These are phyloP conservation scores for Hyperopisus bebe DNA, from an alignment of 2,113 vertebrate species.

Conservation along the genomic window DNA sequence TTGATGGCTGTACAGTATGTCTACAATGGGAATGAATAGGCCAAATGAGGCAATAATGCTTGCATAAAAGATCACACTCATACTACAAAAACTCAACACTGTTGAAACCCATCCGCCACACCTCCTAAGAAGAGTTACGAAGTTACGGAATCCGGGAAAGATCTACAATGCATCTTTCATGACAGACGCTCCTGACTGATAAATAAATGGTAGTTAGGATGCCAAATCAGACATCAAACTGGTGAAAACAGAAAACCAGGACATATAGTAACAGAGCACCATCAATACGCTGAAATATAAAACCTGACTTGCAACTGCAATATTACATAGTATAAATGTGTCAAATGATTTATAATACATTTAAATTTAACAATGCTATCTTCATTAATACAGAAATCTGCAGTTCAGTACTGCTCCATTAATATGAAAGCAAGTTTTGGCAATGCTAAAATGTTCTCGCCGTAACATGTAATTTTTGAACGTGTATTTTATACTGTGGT, in stretches of 20 bases:
- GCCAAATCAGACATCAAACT: background rate
- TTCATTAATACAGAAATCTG: background rate
- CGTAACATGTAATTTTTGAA: background rate
- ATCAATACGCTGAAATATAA: background rate
- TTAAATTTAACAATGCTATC: background rate
- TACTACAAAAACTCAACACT: background rate
- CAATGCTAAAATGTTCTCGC: background rate
- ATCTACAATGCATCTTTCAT: slow-evolving; percentile 25
- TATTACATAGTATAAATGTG: background rate
- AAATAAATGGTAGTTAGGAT: background rate
- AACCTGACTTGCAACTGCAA: background rate
- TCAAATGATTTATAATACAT: background rate
- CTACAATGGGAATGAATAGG: background rate
- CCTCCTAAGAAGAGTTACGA: slow-evolving; percentile 10
- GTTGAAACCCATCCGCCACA: slow-evolving; percentile 15
- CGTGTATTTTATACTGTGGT: background rate
- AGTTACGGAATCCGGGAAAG: background rate
- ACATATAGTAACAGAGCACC: background rate
- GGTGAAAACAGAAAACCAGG: background rate
- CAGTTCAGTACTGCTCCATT: background rate
- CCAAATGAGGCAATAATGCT: background rate
- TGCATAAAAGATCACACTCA: background rate
- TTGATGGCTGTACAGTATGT: background rate
- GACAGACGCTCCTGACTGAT: slow-evolving; percentile 17
- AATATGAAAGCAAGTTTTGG: background rate